Base-by-base conservation (phyloP, 2,797 vertebrate species). In the Sebastiscus tertius region DNA sequence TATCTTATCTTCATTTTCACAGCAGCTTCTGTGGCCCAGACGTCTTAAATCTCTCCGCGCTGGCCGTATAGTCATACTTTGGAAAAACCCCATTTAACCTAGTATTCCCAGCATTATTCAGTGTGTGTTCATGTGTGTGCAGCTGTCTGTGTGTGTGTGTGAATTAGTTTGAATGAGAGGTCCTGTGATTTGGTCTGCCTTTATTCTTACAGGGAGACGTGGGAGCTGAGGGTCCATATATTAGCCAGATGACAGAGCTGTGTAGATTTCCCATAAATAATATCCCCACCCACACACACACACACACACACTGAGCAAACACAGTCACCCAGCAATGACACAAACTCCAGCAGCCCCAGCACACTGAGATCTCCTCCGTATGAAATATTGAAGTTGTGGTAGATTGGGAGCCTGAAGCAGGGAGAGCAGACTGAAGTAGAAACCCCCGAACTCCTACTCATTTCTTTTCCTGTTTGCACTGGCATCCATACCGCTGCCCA, bases 351-450 rank as follows among this genome's bases (percentile, higher is more conserved):
- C 61, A 79, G 64, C 68, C 78, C 56, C 65, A 87, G 84, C 86
- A 87, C 88, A 82, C 80, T 36, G 54, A 87, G 79, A 79, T 84
- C 83, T 78, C 82, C 60, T 78, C 72, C 70, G 22, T 85, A 91
- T 96, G 86, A 96, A 95, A 96, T 95, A 94, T 95, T 95, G 89
- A 95, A 87, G 87, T 74, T 46, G 73, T 77, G 46, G 31, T 80
- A 82, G 77, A 81, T 89, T 91, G 70, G 78, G 76, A 88, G 90
- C 89, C 84, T 85, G 89, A 75, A 92, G 91, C 85, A 59, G 62
- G 39, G 78, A 77, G 42, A 76, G 76, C 73, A 42, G 80, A 77
- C 60, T 24, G 42, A 79, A 85, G 83, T 62, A 79, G 73, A 86
- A 87, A 79, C 60, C 76, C 24, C 77, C 16, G 22, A 72, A 81